Base-by-base conservation (phyloP, 2,888 invertebrate genomes). In the Zonitis immaculata region DNA sequence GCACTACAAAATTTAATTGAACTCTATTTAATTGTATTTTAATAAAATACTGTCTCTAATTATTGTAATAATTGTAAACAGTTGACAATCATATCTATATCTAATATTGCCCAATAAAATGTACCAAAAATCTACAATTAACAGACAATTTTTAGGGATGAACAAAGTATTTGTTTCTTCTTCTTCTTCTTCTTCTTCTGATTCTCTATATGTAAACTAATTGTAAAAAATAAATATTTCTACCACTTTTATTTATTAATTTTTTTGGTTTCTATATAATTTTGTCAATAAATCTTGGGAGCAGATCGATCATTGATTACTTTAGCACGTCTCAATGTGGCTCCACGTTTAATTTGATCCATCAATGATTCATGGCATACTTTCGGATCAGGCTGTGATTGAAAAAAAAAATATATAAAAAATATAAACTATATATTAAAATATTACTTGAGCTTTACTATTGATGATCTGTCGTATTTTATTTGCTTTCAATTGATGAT, bases 291-390 rank as follows among this genome's bases (percentile, higher is more conserved):
- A 75, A 91, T 91, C 76, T 90, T 89, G 25, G 93, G 93, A 56
- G 92, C 92, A 46, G 92, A 92, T 60, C 93, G 82, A 76, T 93
- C 93, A 77, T 89, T 88, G 67, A 86, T 84, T 11, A 83, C 80
- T 61, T 85, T 84, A 60, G 92, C 89, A 66, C 90, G 85, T 54
- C 87, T 86, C 51, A 94, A 74, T 32, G 87, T 86, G 14, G 92
- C 92, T 52, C 94, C 94, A 58, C 89, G 83, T 68, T 91, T 88
- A 57, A 94, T 94, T 73, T 94, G 94, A 79, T 94, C 94, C 92
- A 94, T 91, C n/a, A 94, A 79, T 0, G 93, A 93, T 62, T 91
- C 92, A 76, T 90, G 88, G 66, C 89, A 88, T 27, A 85, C 78
- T 54, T 87, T 82, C 0, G 89, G 89, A 75, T 91, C 90, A 52